These are phyloP conservation scores for Chlorodrepanis virens DNA, from an alignment of 2,113 vertebrate species.

Conservation along the genomic window DNA sequence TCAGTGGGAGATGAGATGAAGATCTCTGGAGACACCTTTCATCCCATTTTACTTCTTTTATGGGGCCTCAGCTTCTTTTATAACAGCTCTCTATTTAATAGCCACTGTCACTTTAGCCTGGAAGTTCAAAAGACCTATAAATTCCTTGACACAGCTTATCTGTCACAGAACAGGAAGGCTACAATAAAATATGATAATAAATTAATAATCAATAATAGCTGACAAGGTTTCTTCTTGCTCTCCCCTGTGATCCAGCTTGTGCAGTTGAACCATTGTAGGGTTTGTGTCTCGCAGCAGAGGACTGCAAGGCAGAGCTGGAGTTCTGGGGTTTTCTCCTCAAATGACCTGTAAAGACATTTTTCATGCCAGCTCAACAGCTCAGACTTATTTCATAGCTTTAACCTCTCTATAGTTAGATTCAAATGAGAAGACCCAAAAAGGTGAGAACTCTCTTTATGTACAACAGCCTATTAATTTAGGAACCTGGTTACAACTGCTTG, in stretches of 20 bases:
- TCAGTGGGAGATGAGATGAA: conserved; percentile 1
- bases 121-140: conserved; percentile 52
- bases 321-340: neutral
- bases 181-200: conserved; percentile 42
- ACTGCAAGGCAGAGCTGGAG: neutral
- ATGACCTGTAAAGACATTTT: neutral
- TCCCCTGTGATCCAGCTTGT: neutral
- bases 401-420: neutral
- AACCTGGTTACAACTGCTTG: neutral
- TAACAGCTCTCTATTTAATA: conserved; percentile 31
- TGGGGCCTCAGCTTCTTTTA: conserved; percentile 16
- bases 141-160: conserved; percentile 25
- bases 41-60: conserved; percentile 41
- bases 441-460: neutral
- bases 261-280: neutral
- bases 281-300: neutral
- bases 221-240: neutral
- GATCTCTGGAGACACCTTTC: conserved; percentile 33
- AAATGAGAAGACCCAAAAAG: neutral
- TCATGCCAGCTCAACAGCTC: neutral
- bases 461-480: neutral
- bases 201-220: conserved; percentile 52
- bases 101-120: conserved; percentile 29
- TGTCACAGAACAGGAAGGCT: neutral
- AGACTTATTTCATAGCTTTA: neutral